Percentiles rank a stretch among this genome's conserved stretches.
These are phyloP conservation scores for Paedocypris sp. DNA, from an alignment of 2,113 vertebrate genomes.

Conservation along the genomic window DNA sequence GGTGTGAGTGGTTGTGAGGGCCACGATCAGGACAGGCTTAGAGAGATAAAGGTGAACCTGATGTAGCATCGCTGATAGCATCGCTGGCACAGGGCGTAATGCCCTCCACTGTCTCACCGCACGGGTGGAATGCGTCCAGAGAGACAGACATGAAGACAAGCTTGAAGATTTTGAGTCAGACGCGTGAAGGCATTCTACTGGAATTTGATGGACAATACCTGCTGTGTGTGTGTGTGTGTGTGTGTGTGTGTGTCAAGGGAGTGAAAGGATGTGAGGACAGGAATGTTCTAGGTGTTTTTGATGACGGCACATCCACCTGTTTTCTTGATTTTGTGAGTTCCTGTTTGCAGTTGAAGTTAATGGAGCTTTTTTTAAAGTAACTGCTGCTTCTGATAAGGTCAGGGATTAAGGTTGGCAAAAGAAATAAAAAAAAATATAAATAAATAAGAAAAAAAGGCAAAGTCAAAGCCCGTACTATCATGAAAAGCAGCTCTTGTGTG, in stretches of 20 bases:
- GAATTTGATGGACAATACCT: slow-evolving; percentile 30
- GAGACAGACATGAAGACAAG: neutral
- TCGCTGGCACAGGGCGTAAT: slow-evolving; percentile 46
- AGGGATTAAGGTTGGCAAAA: too few species aligned
- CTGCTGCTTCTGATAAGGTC: too few species aligned
- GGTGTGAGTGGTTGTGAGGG: neutral
- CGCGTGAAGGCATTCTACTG: neutral
- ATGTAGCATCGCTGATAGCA: slow-evolving; percentile 31
- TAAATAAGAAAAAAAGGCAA: too few species aligned
- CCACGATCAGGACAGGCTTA: neutral
- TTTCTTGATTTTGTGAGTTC: too few species aligned
- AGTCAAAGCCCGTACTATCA: too few species aligned
- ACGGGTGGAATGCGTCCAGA: slow-evolving; percentile 45
- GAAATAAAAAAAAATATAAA: too few species aligned
- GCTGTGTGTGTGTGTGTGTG: slow-evolving; percentile 7
- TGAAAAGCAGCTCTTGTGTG: too few species aligned
- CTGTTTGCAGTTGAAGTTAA: too few species aligned
- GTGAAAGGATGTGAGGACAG: slow-evolving; percentile 22
- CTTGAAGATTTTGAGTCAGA: too few species aligned
- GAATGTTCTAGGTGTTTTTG: slow-evolving; percentile 27
- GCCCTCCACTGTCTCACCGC: slow-evolving; percentile 37
- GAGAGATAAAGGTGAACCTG: neutral
- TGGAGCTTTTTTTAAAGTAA: too few species aligned
- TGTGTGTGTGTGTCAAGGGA: slow-evolving; percentile 19
- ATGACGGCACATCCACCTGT: slow-evolving; percentile 2